Evolutionary conservation across 2,888 invertebrate genomes (phyloP).

Genomic region (Nebria salina): DNA sequence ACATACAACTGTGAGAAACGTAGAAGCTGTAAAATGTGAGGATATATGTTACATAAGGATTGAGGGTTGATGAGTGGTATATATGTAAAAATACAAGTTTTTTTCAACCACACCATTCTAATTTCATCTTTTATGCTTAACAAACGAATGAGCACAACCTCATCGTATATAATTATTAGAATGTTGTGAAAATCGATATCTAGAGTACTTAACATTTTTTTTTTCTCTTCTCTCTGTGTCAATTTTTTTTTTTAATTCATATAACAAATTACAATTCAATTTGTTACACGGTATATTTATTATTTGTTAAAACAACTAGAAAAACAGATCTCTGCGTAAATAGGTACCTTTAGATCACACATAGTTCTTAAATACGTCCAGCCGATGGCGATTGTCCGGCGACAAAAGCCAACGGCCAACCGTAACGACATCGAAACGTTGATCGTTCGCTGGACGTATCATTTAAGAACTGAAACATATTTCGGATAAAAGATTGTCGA

Average conservation of each 20-base stretch:
- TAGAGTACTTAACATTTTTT: constrained; percentile 40
- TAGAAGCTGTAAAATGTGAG: neutral
- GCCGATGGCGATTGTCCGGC: constrained; percentile 23
- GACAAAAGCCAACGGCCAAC: neutral
- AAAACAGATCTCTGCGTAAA: constrained; percentile 41
- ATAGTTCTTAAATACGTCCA: constrained; percentile 36
- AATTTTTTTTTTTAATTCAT: constrained; percentile 38
- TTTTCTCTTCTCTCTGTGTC: constrained; percentile 11
- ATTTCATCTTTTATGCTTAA: constrained; percentile 40
- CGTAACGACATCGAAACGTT: neutral
- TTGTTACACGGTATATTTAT: constrained; percentile 56
- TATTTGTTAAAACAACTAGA: constrained; percentile 42
- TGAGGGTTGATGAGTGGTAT: neutral
- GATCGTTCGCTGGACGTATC: constrained; percentile 11
- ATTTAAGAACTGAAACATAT: constrained; percentile 38
- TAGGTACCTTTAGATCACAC: constrained; percentile 43
- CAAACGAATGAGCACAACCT: constrained; percentile 35
- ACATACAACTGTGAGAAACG: neutral
- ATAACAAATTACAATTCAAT: constrained; percentile 64
- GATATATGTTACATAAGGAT: neutral
- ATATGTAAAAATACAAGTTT: constrained; percentile 4
- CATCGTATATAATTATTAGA: constrained; percentile 42
- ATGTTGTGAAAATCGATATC: constrained; percentile 45
- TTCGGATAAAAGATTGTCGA: constrained; percentile 43
- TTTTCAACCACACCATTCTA: constrained; percentile 46